These are phyloP conservation scores for Lepas anatifera DNA, from an alignment of 2,888 invertebrate species.

Conservation along the genomic window DNA sequence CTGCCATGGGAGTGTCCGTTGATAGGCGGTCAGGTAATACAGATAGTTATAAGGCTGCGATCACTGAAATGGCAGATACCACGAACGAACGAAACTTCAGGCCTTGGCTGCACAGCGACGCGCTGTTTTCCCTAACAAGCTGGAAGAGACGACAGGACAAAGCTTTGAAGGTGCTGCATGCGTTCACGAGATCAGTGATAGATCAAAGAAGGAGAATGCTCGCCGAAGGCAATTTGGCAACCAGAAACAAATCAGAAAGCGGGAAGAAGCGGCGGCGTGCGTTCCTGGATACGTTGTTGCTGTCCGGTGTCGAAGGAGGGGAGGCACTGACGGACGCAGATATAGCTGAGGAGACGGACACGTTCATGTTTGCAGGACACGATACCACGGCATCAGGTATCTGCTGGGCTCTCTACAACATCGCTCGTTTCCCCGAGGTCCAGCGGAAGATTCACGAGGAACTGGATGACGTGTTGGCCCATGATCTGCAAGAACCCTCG, in stretches of 20 bases:
- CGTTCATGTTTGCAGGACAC: conserved; percentile 60
- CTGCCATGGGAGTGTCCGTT: conserved; percentile 68
- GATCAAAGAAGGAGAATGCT: background rate
- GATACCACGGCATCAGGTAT: conserved; percentile 76
- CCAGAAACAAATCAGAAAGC: too few relatives aligned
- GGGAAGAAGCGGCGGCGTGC: conserved; percentile 68
- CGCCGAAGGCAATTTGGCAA: too few relatives aligned
- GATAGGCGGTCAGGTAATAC: conserved; percentile 43
- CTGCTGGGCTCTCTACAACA: conserved; percentile 69
- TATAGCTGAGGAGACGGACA: conserved; percentile 30
- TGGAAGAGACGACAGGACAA: conserved; percentile 46
- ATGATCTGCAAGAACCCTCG: conserved; percentile 28
- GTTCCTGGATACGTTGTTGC: conserved; percentile 75
- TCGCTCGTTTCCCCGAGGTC: conserved; percentile 66
- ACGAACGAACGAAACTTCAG: conserved; percentile 30
- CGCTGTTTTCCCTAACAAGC: conserved; percentile 43
- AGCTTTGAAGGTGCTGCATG: conserved; percentile 46
- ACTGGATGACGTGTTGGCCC: conserved; percentile 37
- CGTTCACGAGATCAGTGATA: conserved; percentile 41
- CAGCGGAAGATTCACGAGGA: conserved; percentile 46
- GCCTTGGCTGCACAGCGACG: conserved; percentile 50
- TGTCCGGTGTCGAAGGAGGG: conserved; percentile 60
- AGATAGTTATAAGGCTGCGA: conserved; percentile 45
- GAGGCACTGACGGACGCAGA: conserved; percentile 39
- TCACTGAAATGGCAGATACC: conserved; percentile 35